Conservation (phyloP, 1,140 invertebrate genomes). For the Nixonia krombeini region DNA sequence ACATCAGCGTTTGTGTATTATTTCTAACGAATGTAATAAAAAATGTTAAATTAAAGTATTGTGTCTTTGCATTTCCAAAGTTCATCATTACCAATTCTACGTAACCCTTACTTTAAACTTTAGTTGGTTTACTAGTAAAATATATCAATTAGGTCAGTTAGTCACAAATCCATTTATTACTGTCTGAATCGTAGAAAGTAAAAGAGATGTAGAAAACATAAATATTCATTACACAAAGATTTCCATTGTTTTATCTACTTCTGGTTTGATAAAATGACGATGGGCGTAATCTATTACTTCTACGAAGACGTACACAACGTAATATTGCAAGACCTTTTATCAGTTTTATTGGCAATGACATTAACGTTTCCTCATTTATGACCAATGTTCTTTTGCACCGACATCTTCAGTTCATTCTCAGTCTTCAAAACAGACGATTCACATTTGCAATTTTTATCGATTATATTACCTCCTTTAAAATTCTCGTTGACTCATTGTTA, state of each 20-base stretch:
- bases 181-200: not conserved
- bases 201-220: not conserved
- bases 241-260: conserved; percentile 25
- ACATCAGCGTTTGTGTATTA: conserved; percentile 62
- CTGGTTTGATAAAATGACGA: conserved; percentile 12
- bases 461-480: no score
- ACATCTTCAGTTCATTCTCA: conserved; percentile 16
- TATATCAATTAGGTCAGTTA: not conserved
- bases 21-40: conserved; percentile 66
- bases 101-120: no score
- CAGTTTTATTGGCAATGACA: conserved; percentile 51
- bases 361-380: conserved; percentile 23
- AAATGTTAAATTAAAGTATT: conserved; percentile 54
- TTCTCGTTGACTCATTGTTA: no score
- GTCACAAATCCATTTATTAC: not conserved
- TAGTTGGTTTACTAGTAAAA: no score
- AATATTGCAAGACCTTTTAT: conserved; percentile 25
- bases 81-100: no score
- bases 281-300: conserved; percentile 24
- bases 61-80: no score
- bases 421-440: conserved; percentile 5
- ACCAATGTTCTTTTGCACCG: conserved; percentile 10
- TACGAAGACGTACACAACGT: conserved; percentile 7
- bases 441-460: no score
- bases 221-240: conserved; percentile 24